Evolutionary conservation across 2,888 invertebrate species (phyloP), one percentile per base, ranked within the genome.

Genomic region (Caradrina clavipalpis): DNA sequence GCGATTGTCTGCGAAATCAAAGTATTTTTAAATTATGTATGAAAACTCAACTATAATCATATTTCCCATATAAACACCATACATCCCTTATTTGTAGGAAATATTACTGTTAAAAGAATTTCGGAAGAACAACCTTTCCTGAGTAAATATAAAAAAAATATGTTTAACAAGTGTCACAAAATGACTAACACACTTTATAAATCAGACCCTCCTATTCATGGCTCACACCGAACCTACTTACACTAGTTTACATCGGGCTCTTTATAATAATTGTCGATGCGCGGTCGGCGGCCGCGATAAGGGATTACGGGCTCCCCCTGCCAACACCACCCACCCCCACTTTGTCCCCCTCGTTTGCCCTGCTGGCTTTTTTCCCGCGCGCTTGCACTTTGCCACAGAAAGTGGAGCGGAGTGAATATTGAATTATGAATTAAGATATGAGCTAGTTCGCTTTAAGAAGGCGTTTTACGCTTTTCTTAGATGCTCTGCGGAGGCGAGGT

Each of bases 361-460:
- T 83, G 88, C 88, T 89, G 87, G 90, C 91, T 91, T 93, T 94
- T 94, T 93, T 92, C 92, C 89, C 91, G 91, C 88, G 89, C 90
- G 90, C 92, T 92, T 93, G 93, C 93, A 92, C 91, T 94, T 90
- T 90, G 87, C 90, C 88, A 87, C 89, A 89, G 88, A 83, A 76
- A 76, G 76, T 89, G 88, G 85, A 88, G 76, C 88, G 89, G 80
- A 88, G 90, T 89, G 90, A 91, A 89, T 91, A 93, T 94, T 94
- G 94, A 94, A 94, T 95, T 94, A 94, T 93, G 92, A 93, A 93
- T 92, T 91, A 92, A 91, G 91, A 92, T 90, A 91, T 91, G 90
- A 90, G 88, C 86, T 81, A 81, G 83, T 79, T 83, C 81, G 79
- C 83, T 85, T 69, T 80, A 80, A 85, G 78, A 72, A 77, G 82